Evolutionary conservation across 2,113 vertebrate species (phyloP), one percentile per base, ranked within the genome.

Genomic region (pig (Sus scrofa)): DNA sequence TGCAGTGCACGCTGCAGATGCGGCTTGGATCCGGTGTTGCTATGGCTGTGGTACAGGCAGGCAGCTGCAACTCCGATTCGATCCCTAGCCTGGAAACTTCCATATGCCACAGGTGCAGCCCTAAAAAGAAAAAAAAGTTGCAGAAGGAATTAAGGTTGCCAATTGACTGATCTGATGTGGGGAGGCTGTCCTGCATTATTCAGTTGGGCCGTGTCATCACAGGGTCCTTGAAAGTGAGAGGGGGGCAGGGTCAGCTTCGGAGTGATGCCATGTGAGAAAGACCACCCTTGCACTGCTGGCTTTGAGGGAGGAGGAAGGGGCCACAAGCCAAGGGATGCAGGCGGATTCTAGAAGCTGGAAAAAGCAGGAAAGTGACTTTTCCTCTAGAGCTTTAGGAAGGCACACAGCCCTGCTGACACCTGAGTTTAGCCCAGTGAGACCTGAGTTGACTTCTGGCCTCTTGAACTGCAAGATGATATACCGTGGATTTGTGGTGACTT

Each of bases 231-330:
- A 9, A 24, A 20, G 44, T 14, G 50, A 20, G 26, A 12, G 89
- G 13, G 9, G 4, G 34, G 22, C 58, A 39, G 78, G 30, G 54
- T 50, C 27, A 6, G 60, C 0, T 9, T 39, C 56, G 27, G 83
- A 65, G 44, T 13, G 0, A 4, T 3, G 52, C 1, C n/a, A 1
- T 26, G 2, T 18, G 67, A 58, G 32, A 10, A 8, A 12, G 54
- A 58, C 7, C 10, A 7, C 0, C 1, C 0, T 1, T 0, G 65
- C 7, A 0, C 13, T 0, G 6, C 22, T 1, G 7, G n/a, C 54
- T 22, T 56, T 44, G 88, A 50, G 30, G 37, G 12, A 22, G 26
- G 32, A 30, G 27, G 68, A 32, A 22, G 34, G 68, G 74, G 77
- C 63, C 3, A 5, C 2, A 1, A 50, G 71, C 71, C 82, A 7